These are phyloP conservation scores for Zaprionus africanus DNA, from an alignment of 1,140 invertebrate species.

Conservation along the genomic window DNA sequence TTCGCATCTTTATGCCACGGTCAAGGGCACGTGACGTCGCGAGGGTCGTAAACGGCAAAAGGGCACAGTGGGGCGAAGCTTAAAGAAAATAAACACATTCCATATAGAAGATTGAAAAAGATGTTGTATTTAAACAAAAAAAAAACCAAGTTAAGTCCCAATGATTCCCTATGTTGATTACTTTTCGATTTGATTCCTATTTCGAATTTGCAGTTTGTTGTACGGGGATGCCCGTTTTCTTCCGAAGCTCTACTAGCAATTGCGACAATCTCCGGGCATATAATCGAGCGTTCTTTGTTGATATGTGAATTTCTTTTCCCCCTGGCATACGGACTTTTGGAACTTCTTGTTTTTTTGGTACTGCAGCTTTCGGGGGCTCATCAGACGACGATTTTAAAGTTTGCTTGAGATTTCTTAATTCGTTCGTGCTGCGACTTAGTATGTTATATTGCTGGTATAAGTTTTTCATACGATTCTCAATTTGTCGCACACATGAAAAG, in stretches of 20 bases:
- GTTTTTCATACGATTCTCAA: conserved; percentile 1
- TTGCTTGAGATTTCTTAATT: neutral
- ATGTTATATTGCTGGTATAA: neutral
- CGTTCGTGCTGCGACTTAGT: neutral
- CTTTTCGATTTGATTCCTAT: too few species aligned
- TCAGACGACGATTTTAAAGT: neutral
- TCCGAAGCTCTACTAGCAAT: neutral
- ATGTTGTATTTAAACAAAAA: too few species aligned
- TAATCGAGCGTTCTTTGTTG: neutral
- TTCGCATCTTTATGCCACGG: conserved; percentile 52
- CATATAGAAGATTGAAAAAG: too few species aligned
- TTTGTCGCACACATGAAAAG: neutral
- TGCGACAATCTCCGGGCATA: neutral
- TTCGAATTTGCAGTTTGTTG: too few species aligned
- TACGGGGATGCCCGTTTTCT: neutral
- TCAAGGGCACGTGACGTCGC: conserved; percentile 47
- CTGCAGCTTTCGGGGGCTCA: neutral
- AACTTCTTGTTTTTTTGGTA: neutral
- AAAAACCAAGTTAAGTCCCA: too few species aligned
- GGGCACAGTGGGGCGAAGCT: neutral
- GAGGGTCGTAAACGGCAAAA: neutral
- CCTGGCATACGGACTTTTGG: neutral
- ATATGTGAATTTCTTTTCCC: neutral
- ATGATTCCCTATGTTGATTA: too few species aligned
- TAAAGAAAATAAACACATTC: neutral